A percentile compares a stretch with the other conserved stretches of the same genome.
These are phyloP conservation scores for Eulithis testata DNA, from an alignment of 2,888 invertebrate species.

Conservation along the genomic window DNA sequence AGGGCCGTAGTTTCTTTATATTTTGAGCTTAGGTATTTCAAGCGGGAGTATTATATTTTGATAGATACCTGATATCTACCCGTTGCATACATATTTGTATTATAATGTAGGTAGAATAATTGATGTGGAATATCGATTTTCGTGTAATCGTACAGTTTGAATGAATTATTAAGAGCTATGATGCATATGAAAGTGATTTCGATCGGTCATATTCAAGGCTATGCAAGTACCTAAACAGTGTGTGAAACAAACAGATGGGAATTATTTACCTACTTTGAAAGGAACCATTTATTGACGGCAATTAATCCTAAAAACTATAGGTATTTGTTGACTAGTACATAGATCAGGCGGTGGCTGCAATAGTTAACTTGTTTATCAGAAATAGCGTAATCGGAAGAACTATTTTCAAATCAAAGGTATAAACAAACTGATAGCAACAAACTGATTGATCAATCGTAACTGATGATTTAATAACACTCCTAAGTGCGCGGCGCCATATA, in stretches of 20 bases:
- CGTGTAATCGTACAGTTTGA: background rate
- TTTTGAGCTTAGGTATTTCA: no score
- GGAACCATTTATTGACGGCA: background rate
- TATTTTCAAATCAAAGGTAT: conserved; percentile 22
- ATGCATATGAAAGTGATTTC: conserved; percentile 17
- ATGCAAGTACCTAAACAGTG: background rate
- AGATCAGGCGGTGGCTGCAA: background rate
- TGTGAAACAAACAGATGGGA: conserved; percentile 2
- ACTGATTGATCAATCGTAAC: conserved; percentile 9
- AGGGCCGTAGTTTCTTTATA: no score
- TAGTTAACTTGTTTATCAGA: conserved; percentile 7
- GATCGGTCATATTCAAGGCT: conserved; percentile 14
- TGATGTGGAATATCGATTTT: conserved; percentile 8
- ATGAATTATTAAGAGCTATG: conserved; percentile 12
- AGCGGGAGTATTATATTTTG: no score
- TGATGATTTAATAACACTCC: conserved; percentile 19
- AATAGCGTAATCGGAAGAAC: conserved; percentile 8
- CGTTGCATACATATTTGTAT: no score
- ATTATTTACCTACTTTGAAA: background rate
- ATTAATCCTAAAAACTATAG: background rate
- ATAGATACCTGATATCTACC: no score
- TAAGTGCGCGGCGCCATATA: conserved; percentile 9
- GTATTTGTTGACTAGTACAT: background rate
- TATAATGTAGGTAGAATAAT: no score
- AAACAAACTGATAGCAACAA: conserved; percentile 24